Conservation (phyloP, 2,797 vertebrate genomes). For the Sylvia borin region DNA sequence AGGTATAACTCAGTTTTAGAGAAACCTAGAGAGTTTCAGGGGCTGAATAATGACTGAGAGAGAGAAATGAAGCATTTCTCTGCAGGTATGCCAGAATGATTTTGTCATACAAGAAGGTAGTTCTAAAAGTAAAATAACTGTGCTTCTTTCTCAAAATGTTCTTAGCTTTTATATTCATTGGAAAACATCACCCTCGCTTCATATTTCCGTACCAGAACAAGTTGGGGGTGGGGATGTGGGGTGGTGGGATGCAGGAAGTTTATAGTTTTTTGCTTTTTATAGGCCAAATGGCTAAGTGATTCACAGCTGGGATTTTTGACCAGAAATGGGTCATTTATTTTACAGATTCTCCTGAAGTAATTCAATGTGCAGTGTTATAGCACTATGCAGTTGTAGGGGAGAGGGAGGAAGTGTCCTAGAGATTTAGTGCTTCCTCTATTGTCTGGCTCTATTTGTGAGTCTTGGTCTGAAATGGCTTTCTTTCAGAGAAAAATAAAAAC, state of each 20-base stretch:
- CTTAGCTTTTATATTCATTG: neutral
- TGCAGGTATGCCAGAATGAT: neutral
- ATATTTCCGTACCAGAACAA: neutral
- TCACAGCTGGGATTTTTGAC: slow-evolving; percentile 29
- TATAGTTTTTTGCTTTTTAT: neutral
- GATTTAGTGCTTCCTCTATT: neutral
- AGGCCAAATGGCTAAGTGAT: neutral
- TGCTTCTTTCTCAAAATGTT: neutral
- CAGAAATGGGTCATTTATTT: slow-evolving; percentile 35
- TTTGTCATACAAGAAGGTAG: neutral
- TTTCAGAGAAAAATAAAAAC: neutral
- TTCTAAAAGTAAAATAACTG: neutral
- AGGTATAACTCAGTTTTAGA: neutral
- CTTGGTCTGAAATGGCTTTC: neutral
- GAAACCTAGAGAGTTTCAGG: neutral
- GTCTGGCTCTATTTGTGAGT: neutral
- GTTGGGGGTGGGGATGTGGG: neutral
- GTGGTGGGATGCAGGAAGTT: fast-evolving
- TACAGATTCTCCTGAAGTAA: slow-evolving; percentile 9
- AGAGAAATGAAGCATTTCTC: neutral
- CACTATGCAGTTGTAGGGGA: neutral
- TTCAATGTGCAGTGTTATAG: neutral
- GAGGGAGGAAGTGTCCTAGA: neutral
- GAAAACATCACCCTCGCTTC: neutral
- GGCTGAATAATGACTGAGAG: neutral